phyloP scores from a whole-genome alignment of 2,888 invertebrate genomes.

The Synergus umbraculus region DNA sequence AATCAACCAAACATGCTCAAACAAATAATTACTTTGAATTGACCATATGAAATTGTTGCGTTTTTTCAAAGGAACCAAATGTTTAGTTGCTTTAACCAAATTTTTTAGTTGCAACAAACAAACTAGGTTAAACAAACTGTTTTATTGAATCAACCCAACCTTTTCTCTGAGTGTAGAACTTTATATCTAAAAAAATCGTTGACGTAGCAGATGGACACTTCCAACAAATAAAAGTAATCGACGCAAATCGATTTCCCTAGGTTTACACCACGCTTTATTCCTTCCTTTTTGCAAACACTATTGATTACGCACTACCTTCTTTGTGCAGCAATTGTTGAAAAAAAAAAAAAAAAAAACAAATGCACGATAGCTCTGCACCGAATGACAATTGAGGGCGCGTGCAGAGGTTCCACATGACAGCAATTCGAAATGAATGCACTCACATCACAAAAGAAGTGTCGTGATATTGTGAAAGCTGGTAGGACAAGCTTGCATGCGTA shows the following conservation, averaged over 20 bases:
- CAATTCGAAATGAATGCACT: conserved; percentile 35
- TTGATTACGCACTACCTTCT: conserved; percentile 33
- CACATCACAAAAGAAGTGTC: conserved; percentile 36
- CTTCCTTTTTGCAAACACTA: conserved; percentile 20
- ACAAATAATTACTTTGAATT: too few relatives aligned
- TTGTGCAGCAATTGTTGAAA: conserved; percentile 3
- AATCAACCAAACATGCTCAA: too few relatives aligned
- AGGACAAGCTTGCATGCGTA: background rate
- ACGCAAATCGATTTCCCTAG: conserved; percentile 42
- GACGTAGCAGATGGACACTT: background rate
- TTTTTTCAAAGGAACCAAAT: too few relatives aligned
- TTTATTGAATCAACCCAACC: too few relatives aligned
- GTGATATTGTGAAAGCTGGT: conserved; percentile 37
- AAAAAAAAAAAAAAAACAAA: conserved; percentile 18
- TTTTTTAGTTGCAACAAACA: too few relatives aligned
- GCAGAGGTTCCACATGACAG: conserved; percentile 36
- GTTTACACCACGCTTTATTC: background rate
- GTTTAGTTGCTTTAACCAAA: too few relatives aligned
- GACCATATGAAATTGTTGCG: too few relatives aligned
- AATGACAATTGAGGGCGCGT: conserved; percentile 34
- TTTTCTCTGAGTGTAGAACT: too few relatives aligned
- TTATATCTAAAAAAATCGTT: background rate
- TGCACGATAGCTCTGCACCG: conserved; percentile 21
- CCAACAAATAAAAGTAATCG: background rate
- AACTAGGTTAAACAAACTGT: too few relatives aligned